Evolutionary conservation across 2,113 vertebrate species (phyloP), one percentile per base, ranked within the genome.

Genomic region (Corythoichthys haematopterus): DNA sequence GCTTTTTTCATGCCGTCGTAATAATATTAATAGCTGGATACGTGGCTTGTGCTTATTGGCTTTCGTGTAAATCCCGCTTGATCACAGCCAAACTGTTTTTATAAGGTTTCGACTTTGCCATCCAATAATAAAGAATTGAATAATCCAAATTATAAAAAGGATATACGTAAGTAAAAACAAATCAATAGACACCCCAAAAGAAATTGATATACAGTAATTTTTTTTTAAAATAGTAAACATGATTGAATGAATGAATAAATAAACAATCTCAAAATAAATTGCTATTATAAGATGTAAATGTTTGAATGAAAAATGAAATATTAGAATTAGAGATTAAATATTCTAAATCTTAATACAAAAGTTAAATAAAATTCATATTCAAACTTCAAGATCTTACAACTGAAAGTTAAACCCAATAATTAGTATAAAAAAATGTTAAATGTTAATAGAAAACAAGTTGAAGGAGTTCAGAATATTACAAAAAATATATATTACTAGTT

Each of bases 21-120:
- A 43, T 61, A 57, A 57, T 57, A 57, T 57, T 36, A 57, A 57
- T 55, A 55, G 53, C 3, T 12, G 33, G 1, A 35, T 35, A 28
- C 28, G 33, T 55, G 28, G 52, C 52, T 55, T 55, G 52, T 55
- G 28, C 52, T 57, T 57, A 57, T 57, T 57, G 55, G 55, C 55
- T 57, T 57, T 36, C 2, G 12, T 36, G 6, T 10, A 62, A 62
- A 62, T 62, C 59, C 16, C 20, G 40, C 59, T 38, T 45, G 28
- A 43, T 45, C 59, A 13, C 38, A 9, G 40, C 40, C 10, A 61
- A 62, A 12, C 15, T 45, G 13, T 62, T 45, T 46, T 45, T 20
- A 45, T 10, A 61, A 61, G 37, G 40, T 20, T 40, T 61, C 11
- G 13, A 11, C 12, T 36, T 57, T 35, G 20, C 53, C 12, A 14